Conservation (phyloP, 30 jellyfish, hydroid and myxozoan species). For the Catostylus mosaicus region DNA sequence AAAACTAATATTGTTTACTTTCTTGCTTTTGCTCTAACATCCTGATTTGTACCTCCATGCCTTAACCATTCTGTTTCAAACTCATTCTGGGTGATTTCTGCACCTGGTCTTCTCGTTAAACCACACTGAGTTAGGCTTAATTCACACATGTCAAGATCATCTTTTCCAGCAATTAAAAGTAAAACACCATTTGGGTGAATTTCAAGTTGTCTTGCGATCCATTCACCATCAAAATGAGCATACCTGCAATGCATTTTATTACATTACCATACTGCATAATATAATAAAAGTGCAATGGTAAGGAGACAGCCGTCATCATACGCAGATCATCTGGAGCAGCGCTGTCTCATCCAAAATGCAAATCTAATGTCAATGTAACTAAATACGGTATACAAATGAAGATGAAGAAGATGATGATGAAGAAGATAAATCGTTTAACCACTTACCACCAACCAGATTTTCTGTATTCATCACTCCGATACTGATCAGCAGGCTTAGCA, state of each 20-base stretch:
- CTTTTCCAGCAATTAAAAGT: constrained; percentile 85
- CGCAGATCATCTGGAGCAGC: too few relatives aligned
- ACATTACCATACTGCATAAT: background rate
- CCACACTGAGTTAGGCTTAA: constrained; percentile 92
- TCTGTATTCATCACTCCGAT: constrained; percentile 76
- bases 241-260: constrained; percentile 69
- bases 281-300: background rate
- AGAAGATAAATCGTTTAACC: too few relatives aligned
- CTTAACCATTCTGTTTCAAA: constrained; percentile 87
- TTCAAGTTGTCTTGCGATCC: constrained; percentile 99
- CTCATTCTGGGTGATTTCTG: constrained; percentile 90
- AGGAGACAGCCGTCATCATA: background rate
- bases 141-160: constrained; percentile 97
- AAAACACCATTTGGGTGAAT: constrained; percentile 93
- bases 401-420: too few relatives aligned
- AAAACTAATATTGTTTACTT: constrained; percentile 36
- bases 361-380: too few relatives aligned
- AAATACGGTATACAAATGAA: too few relatives aligned
- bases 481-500: constrained; percentile 90
- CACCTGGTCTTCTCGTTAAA: constrained; percentile 89
- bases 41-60: constrained; percentile 79
- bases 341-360: too few relatives aligned
- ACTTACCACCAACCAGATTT: constrained; percentile 96
- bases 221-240: constrained; percentile 99
- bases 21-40: constrained; percentile 72